Evolutionary conservation across 2,888 invertebrate genomes (phyloP).

Genomic region (Rotaria magnacalcarata): DNA sequence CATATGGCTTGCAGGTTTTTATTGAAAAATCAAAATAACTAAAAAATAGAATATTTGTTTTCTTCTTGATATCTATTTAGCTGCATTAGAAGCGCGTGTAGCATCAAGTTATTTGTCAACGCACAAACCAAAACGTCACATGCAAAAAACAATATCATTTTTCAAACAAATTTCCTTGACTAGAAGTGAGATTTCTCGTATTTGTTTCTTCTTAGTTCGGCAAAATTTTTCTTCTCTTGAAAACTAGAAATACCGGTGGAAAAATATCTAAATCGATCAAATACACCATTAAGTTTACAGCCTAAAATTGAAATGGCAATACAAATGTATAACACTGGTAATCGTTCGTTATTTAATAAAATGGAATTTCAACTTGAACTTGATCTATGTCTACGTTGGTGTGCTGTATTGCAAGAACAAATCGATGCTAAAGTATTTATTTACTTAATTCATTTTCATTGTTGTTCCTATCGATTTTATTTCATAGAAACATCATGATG

Average conservation of each 20-base stretch:
- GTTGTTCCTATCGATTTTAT: neutral
- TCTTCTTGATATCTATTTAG: neutral
- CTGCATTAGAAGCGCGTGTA: neutral
- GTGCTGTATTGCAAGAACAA: neutral
- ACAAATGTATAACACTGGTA: neutral
- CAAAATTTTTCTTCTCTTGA: too few relatives aligned
- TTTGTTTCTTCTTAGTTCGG: too few relatives aligned
- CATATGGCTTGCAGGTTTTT: neutral
- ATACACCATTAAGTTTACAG: neutral
- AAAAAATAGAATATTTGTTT: too few relatives aligned
- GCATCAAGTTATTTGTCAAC: neutral
- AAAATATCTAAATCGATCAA: neutral
- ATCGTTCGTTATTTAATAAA: neutral
- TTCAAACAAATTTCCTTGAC: neutral
- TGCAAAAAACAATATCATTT: neutral
- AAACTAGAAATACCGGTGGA: too few relatives aligned
- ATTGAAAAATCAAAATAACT: neutral
- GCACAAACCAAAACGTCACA: neutral
- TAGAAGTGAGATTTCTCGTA: neutral
- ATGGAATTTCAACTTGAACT: neutral
- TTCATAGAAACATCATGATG: neutral
- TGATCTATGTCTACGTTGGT: constrained; percentile 9
- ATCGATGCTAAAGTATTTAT: neutral
- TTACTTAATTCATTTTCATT: too few relatives aligned
- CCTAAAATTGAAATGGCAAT: neutral